phyloP scores from a whole-genome alignment of 2,888 invertebrate genomes.

The Dione juno region DNA sequence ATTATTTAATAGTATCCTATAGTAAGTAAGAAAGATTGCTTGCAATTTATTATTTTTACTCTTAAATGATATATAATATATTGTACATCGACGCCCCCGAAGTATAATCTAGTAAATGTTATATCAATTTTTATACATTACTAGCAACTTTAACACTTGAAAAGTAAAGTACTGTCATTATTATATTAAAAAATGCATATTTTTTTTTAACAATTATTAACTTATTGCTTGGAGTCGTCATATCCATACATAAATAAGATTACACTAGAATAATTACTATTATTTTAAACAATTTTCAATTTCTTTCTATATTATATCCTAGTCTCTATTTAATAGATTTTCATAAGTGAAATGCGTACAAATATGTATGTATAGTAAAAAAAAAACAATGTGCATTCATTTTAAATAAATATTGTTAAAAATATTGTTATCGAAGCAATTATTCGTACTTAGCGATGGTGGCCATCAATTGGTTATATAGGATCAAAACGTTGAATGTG shows the following conservation, averaged over 20 bases:
- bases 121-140: not conserved
- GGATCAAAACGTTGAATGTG: conserved; percentile 12
- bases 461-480: conserved; percentile 56
- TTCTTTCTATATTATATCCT: not conserved
- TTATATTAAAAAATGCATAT: no score
- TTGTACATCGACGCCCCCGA: not conserved
- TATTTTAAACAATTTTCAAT: not conserved
- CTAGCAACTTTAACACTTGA: no score
- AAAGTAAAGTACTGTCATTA: no score
- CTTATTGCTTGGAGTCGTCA: not conserved
- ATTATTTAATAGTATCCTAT: not conserved
- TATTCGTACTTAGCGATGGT: conserved; percentile 75
- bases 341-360: conserved; percentile 45
- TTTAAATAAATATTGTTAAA: conserved; percentile 55
- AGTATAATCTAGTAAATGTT: not conserved
- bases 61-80: not conserved
- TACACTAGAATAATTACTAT: not conserved
- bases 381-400: conserved; percentile 59
- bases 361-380: conserved; percentile 41
- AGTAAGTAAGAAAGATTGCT: not conserved
- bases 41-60: not conserved
- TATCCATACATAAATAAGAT: not conserved
- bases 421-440: conserved; percentile 70
- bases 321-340: conserved; percentile 13
- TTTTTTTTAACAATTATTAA: not conserved